These are phyloP conservation scores for Centruroides sculpturatus DNA, from an alignment of 1,140 invertebrate genomes.

Conservation along the genomic window DNA sequence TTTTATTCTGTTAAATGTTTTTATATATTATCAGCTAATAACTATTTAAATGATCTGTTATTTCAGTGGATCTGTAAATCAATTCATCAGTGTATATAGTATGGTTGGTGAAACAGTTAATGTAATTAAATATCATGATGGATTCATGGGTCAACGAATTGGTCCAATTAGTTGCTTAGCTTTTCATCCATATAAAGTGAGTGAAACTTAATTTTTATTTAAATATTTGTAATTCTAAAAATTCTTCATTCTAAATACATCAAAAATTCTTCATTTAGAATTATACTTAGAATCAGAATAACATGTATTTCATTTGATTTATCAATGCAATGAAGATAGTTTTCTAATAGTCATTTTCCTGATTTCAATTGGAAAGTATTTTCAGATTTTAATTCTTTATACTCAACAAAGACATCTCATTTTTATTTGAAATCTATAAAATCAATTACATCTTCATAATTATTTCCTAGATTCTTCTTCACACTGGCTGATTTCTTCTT, in stretches of 20 bases:
- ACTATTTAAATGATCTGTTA: background rate
- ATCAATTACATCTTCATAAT: too few species aligned
- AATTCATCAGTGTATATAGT: constrained; percentile 63
- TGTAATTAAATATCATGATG: constrained; percentile 71
- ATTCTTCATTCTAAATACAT: background rate
- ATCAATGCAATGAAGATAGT: too few species aligned
- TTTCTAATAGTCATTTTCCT: too few species aligned
- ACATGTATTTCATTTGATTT: too few species aligned
- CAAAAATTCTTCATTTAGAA: too few species aligned
- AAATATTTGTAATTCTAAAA: background rate
- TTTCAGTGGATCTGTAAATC: constrained; percentile 60
- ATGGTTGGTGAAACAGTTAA: constrained; percentile 32
- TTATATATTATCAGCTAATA: background rate
- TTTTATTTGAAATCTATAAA: too few species aligned
- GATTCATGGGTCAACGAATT: constrained; percentile 75
- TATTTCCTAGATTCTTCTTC: too few species aligned
- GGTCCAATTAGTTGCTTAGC: constrained; percentile 67
- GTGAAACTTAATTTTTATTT: constrained; percentile 15
- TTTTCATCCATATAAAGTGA: constrained; percentile 68
- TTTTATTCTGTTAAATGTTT: background rate
- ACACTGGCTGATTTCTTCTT: too few species aligned
- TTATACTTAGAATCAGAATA: too few species aligned
- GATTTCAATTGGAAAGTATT: too few species aligned
- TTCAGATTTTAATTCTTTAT: too few species aligned
- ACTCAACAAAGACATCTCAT: too few species aligned